Conservation (phyloP, 2,888 invertebrate species). For the Pristionchus exspectatus region DNA sequence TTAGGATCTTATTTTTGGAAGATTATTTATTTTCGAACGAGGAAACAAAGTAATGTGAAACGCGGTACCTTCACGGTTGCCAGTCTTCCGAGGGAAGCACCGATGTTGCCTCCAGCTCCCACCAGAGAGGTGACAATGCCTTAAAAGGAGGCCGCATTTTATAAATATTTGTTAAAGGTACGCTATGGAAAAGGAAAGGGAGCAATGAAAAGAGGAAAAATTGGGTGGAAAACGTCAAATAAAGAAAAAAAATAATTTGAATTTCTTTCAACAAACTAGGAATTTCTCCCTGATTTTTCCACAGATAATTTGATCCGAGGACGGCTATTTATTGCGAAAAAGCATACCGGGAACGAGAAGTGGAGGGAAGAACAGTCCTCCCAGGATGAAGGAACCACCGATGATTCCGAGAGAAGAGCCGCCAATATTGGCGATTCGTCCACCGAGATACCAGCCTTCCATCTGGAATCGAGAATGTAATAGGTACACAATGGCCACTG, state of each 20-base stretch:
- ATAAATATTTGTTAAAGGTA: no score
- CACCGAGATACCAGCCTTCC: background rate
- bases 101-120: background rate
- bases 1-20: no score
- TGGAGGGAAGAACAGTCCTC: background rate
- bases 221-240: background rate
- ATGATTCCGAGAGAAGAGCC: background rate
- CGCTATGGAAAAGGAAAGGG: no score
- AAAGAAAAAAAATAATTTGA: no score
- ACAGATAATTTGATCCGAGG: background rate
- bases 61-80: background rate
- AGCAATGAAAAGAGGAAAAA: no score
- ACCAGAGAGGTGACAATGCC: background rate
- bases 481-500: no score
- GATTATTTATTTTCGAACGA: no score
- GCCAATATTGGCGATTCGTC: background rate
- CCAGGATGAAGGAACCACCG: background rate
- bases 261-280: no score
- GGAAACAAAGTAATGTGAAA: no score
- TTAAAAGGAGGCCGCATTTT: background rate
- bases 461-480: background rate
- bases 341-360: background rate
- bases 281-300: background rate
- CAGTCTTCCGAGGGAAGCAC: background rate
- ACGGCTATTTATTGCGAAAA: background rate